Base-by-base conservation (phyloP, 2,797 vertebrate species). In the Artibeus jamaicensis region DNA sequence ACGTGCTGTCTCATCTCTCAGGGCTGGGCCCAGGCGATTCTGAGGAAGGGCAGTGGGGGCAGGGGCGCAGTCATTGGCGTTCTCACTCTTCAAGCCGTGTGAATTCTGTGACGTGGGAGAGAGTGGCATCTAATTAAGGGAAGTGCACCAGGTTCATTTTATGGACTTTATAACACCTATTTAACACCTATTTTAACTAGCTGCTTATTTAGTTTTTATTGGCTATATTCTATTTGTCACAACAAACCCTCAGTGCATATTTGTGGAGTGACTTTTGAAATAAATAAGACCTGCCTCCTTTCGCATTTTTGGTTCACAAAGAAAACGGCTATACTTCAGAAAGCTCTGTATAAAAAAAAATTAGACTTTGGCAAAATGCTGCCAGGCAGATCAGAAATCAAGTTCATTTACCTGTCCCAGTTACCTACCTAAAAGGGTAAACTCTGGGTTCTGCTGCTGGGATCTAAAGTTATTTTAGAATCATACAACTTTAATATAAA, bases 291-390 rank as follows among this genome's bases (percentile, higher is more conserved):
- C 32, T 93, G 6, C 19, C 24, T 39, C 18, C 86, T 92, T 74
- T 65, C 74, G 48, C 11, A 44, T 70, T 96, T 91, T 84, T 70
- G 39, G 7, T 77, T 96, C 50, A 91, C 86, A 89, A 95, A 94
- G 48, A 83, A 86, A 96, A 84, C 67, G 19, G 6, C n/a, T 89
- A 9, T 39, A 39, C 22, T 96, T 89, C 19, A 82, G 48, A 87
- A 89, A 88, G 24, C n/a, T 93, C 68, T 70, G 7, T 84, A 16
- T 37, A 12, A 57, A 44, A 42, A 65, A n/a, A 26, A 67, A 26
- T 16, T 9, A 62, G 46, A 65, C 57, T 81, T 85, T 81, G 86
- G 21, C 67, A 81, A 82, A 87, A 89, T 26, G 6, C 42, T 86
- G 24, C 53, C 65, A 14, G n/a, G 68, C 26, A 55, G 67, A 83